Percentiles rank a stretch among this genome's conserved stretches.
phyloP scores from a whole-genome alignment of 2,113 vertebrate genomes.

The Alectura lathami region DNA sequence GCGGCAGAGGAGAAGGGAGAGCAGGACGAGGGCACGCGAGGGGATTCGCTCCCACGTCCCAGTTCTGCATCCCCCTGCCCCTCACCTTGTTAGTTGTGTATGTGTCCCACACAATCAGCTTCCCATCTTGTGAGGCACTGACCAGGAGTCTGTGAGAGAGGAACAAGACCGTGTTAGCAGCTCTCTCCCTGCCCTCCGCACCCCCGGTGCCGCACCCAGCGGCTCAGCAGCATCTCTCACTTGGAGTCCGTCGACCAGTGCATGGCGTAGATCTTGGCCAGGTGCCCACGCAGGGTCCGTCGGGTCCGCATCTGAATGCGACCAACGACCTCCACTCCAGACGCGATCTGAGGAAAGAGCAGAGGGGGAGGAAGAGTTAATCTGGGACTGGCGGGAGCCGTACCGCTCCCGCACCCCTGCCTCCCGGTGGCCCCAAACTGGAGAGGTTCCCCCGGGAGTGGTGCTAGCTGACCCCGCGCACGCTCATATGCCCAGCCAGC shows the following conservation, averaged over 20 bases:
- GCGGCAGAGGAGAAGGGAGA: not conserved
- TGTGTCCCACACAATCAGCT: constrained; percentile 97
- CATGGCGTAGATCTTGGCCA: constrained; percentile 98
- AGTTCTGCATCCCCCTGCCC: rapidly evolving
- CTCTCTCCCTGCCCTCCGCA: not conserved
- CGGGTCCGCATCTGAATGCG: constrained; percentile 92
- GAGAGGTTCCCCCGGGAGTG: not conserved
- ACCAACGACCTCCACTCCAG: constrained; percentile 80
- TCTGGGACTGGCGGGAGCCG: not conserved
- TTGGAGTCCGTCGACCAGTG: constrained; percentile 93
- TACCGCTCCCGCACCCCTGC: not conserved
- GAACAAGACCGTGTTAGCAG: not conserved
- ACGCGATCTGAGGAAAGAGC: constrained; percentile 73
- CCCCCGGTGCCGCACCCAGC: not conserved
- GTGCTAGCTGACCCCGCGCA: not conserved
- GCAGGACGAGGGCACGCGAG: not conserved
- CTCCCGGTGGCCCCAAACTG: not conserved
- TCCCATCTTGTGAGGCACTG: constrained; percentile 97
- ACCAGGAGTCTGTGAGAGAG: constrained; percentile 85
- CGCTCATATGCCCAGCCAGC: not conserved
- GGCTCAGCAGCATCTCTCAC: constrained; percentile 71
- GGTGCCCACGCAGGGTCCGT: constrained; percentile 91
- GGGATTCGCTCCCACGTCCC: not conserved
- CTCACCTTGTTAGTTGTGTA: constrained; percentile 95
- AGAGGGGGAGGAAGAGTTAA: not conserved